A percentile compares a stretch with the other conserved stretches of the same genome.
Conservation (phyloP, 2,888 invertebrate species). For the Apamea epomidion region DNA sequence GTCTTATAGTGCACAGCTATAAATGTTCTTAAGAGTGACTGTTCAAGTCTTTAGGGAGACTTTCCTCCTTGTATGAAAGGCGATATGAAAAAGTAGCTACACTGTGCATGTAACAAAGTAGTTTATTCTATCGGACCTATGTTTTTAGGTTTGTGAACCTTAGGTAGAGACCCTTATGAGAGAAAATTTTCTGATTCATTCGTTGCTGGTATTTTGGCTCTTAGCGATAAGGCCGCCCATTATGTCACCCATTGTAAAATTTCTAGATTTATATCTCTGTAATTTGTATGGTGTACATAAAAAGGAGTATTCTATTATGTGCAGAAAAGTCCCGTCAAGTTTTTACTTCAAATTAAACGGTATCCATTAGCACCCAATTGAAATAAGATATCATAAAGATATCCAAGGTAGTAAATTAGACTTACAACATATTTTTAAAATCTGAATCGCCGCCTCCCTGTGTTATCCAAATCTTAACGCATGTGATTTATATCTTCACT, state of each 20-base stretch:
- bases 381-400: conserved; percentile 33
- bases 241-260: too few species aligned
- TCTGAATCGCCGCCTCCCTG: conserved; percentile 35
- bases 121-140: background rate
- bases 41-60: background rate
- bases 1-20: conserved; percentile 12
- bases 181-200: background rate
- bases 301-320: too few species aligned
- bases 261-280: too few species aligned
- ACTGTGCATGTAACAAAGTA: background rate
- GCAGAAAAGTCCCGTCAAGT: background rate
- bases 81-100: background rate
- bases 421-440: conserved; percentile 46
- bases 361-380: conserved; percentile 35
- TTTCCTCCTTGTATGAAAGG: background rate
- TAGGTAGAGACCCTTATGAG: background rate
- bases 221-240: too few species aligned
- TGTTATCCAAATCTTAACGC: conserved; percentile 40
- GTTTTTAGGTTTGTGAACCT: background rate
- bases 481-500: conserved; percentile 53
- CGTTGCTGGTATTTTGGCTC: background rate
- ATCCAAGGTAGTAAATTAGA: conserved; percentile 35
- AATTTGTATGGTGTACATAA: too few species aligned
- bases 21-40: background rate
- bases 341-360: background rate